Evolutionary conservation across 2,113 vertebrate species (phyloP), one percentile per base, ranked within the genome.

Genomic region (Myotis yumanensis): DNA sequence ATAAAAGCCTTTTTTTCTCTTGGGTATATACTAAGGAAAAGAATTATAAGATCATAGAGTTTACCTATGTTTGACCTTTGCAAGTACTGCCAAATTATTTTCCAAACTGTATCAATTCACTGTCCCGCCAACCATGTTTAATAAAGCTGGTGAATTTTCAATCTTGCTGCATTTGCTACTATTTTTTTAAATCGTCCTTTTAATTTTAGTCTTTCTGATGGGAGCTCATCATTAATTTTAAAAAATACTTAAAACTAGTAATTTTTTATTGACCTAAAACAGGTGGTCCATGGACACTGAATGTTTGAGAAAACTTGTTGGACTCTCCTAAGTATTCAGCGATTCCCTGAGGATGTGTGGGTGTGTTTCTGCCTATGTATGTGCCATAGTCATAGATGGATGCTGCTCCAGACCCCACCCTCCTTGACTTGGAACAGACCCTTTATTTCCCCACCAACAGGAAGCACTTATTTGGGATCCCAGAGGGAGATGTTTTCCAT

Each of bases 391-490:
- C 91, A 83, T 69, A 91, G 59, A 91, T 1, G 35, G 66, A n/a
- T 15, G 66, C 40, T 66, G 62, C 94, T 54, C 25, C 64, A 81
- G 18, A 91, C 83, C 51, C 83, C 89, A 69, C 96, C 92, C 94
- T 87, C 52, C 84, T 52, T 25, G 82, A 40, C 71, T 82, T 90
- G 93, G 68, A 94, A 91, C 91, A 89, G 73, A 95, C 37, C 89
- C 57, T 59, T 69, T 79, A 46, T 59, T 95, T 95, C 87, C 80
- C 90, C 81, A 91, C 7, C 66, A 96, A 96, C 85, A 96, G 93
- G 87, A 97, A 95, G 87, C 91, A 62, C 86, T 93, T 69, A 73
- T 81, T 46, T 90, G 90, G 93, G 95, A 92, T 97, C 97, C 95
- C 94, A 79, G 43, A 48, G 90, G 95, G 90, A 96, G 89, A 96